Conservation (phyloP, 2,113 vertebrate genomes). For the Grus americana region DNA sequence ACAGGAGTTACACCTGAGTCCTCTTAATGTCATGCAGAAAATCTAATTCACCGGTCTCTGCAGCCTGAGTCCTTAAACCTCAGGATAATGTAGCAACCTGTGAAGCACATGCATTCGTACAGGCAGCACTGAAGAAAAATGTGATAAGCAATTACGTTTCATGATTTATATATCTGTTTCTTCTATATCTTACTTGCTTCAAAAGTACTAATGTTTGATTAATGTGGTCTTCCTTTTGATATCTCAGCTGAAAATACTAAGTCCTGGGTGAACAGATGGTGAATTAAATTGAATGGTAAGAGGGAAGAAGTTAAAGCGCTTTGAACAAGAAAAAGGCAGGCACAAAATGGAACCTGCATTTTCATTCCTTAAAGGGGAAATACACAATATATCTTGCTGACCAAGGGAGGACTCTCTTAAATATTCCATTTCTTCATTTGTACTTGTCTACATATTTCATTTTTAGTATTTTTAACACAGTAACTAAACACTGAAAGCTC, state of each 20-base stretch:
- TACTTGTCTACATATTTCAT: background rate
- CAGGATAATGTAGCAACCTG: background rate
- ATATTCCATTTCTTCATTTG: background rate
- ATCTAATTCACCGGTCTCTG: background rate
- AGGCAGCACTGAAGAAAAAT: background rate
- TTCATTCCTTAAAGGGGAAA: conserved; percentile 35
- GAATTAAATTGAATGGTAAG: conserved; percentile 57
- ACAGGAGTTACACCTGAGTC: background rate
- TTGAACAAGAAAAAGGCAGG: conserved; percentile 22
- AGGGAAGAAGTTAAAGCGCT: conserved; percentile 19
- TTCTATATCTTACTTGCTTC: conserved; percentile 40
- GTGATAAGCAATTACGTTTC: conserved; percentile 14
- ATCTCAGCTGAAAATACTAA: conserved; percentile 62
- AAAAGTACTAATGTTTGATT: conserved; percentile 62
- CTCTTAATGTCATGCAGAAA: background rate
- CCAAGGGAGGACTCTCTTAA: background rate
- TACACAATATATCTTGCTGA: background rate
- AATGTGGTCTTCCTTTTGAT: conserved; percentile 54
- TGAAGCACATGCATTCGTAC: background rate
- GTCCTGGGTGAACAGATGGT: conserved; percentile 49
- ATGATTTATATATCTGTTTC: conserved; percentile 54
- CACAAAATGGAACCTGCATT: background rate
- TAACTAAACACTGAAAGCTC: background rate
- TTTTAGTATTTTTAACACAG: background rate
- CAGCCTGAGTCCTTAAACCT: background rate